Evolutionary conservation across 1,140 invertebrate species (phyloP).

Genomic region (Calliopsis andreniformis): DNA sequence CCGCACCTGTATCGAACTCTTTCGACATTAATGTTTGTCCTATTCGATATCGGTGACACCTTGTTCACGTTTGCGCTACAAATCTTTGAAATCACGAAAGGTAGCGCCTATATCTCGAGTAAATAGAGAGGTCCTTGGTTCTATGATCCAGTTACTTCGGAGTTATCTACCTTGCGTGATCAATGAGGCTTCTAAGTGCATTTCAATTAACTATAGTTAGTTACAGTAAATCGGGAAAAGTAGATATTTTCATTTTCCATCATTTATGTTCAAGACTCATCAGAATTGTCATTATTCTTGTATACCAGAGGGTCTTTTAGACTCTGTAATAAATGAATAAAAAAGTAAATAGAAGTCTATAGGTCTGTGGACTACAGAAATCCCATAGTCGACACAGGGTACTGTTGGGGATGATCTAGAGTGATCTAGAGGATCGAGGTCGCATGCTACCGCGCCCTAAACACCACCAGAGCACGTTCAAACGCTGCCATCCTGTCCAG

Average conservation of each 20-base stretch:
- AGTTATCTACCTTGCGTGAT: too few relatives aligned
- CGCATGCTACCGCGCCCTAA: conserved; percentile 49
- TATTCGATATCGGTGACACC: conserved; percentile 29
- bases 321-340: too few relatives aligned
- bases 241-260: too few relatives aligned
- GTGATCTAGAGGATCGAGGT: conserved; percentile 39
- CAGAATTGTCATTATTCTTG: too few relatives aligned
- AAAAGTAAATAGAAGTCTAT: too few relatives aligned
- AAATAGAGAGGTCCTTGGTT: conserved; percentile 9
- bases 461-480: conserved; percentile 2
- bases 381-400: too few relatives aligned
- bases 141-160: background rate
- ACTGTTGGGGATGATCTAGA: too few relatives aligned
- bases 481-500: conserved; percentile 26
- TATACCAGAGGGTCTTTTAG: too few relatives aligned
- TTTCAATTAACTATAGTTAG: background rate
- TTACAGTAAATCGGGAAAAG: too few relatives aligned
- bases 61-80: background rate
- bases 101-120: conserved; percentile 3
- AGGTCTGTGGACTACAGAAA: too few relatives aligned
- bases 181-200: background rate
- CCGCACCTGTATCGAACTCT: conserved; percentile 60
- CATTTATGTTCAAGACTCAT: too few relatives aligned
- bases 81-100: conserved; percentile 45
- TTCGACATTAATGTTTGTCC: conserved; percentile 30